Evolutionary conservation across 2,797 vertebrate genomes (phyloP), one percentile per base, ranked within the genome.

Genomic region (Parauchenoglanis ngamensis): DNA sequence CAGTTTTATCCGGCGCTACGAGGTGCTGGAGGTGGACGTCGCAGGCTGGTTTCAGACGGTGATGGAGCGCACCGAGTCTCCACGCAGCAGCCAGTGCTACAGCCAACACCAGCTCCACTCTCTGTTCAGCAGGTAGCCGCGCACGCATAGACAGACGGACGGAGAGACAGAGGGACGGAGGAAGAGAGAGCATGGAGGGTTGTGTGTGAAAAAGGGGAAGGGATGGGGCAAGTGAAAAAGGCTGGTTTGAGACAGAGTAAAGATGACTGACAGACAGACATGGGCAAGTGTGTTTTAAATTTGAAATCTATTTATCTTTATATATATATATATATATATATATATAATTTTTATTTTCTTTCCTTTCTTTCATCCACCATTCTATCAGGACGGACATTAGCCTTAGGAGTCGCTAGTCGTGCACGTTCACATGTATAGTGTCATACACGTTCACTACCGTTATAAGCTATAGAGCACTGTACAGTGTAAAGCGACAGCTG

Each of bases 21-120:
- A 98, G 95, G 97, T 96, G 86, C 94, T 97, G 84, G 97, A 98
- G 70, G 97, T 99, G 91, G 98, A 99, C 1, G 98, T 99, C 90
- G 97, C 97, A 0, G 96, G 97, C 80, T 99, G 98, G 98, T 99
- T 98, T 93, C 97, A 98, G 95, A 94, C 96, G 0, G 96, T 98
- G 92, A 98, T 99, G 98, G 98, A 98, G 89, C 95, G 95, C 92
- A 99, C 98, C 0, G 98, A 99, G 94, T 98, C 98, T 0, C 98
- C 98, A 0, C 96, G 98, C 92, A 97, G 96, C 88, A 98, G 97
- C 87, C 96, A 97, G 91, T 97, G 96, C 95, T 97, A 97, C 94
- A 97, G 95, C 95, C 97, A 97, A 92, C 97, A 98, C 93, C 95
- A 95, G 92, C 96, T 98, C 89, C 97, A 98, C 90, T 97, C 98